These are phyloP conservation scores for Holacanthus passer DNA, from an alignment of 2,113 vertebrate genomes.

Conservation along the genomic window DNA sequence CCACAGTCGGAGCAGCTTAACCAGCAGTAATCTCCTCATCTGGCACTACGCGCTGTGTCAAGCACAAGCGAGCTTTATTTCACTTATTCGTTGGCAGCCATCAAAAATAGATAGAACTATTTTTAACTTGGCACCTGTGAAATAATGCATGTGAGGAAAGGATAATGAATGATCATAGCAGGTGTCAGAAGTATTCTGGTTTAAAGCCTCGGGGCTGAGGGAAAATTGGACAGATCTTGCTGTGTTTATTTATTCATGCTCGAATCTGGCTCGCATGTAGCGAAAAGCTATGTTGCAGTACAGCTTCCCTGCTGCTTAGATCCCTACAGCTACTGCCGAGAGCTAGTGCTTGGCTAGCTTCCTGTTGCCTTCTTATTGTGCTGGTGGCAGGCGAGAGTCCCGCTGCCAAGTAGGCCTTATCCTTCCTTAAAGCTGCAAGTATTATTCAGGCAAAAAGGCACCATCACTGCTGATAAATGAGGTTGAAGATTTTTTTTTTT, in stretches of 20 bases:
- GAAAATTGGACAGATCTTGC: constrained; percentile 67
- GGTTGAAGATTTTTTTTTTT: neutral
- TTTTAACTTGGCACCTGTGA: constrained; percentile 62
- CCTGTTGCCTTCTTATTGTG: constrained; percentile 73
- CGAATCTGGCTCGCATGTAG: constrained; percentile 64
- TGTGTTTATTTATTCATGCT: constrained; percentile 75
- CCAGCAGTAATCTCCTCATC: constrained; percentile 74
- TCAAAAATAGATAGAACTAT: constrained; percentile 64
- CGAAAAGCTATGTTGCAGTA: constrained; percentile 61
- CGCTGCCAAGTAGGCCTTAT: constrained; percentile 73
- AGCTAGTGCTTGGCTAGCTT: constrained; percentile 70
- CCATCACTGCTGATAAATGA: constrained; percentile 42
- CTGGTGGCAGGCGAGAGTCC: constrained; percentile 58
- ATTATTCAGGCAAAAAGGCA: constrained; percentile 12
- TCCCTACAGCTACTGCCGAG: constrained; percentile 62
- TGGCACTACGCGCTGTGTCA: constrained; percentile 64
- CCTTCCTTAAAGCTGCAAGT: constrained; percentile 63
- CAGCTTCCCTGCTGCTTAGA: constrained; percentile 54
- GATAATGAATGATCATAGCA: constrained; percentile 69
- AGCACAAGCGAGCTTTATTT: constrained; percentile 60
- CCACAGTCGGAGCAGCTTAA: constrained; percentile 64
- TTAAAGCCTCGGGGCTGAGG: constrained; percentile 39
- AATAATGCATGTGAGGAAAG: constrained; percentile 66
- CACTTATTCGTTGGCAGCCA: constrained; percentile 53
- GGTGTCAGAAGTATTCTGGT: constrained; percentile 71